Conservation (phyloP, 2,113 vertebrate species). For the Symphodus melops region DNA sequence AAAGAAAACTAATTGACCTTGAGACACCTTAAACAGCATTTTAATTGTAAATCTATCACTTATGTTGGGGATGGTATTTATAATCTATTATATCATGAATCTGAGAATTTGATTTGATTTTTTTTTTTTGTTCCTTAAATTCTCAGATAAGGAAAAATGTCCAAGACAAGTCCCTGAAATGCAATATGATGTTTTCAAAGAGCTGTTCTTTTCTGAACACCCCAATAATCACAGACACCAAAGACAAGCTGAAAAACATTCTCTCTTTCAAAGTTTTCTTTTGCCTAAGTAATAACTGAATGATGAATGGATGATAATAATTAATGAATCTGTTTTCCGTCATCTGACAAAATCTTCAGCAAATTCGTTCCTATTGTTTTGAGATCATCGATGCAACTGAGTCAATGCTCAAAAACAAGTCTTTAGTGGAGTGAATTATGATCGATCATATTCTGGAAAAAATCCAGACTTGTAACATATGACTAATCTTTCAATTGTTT, state of each 20-base stretch:
- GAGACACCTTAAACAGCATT: too few relatives aligned
- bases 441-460: neutral
- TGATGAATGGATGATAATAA: neutral
- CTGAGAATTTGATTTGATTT: too few relatives aligned
- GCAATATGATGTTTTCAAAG: neutral
- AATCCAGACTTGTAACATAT: neutral
- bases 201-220: neutral
- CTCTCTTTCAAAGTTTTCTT: neutral
- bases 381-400: too few relatives aligned
- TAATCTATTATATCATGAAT: too few relatives aligned
- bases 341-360: neutral
- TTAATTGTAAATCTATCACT: too few relatives aligned
- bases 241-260: neutral
- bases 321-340: neutral
- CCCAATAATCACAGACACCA: neutral
- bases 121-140: too few relatives aligned
- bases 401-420: too few relatives aligned
- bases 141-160: too few relatives aligned
- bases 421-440: neutral
- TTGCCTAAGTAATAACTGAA: neutral
- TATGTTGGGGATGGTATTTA: too few relatives aligned
- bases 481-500: too few relatives aligned
- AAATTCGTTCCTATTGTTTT: neutral
- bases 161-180: neutral
- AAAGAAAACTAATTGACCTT: neutral